Base-by-base conservation (phyloP, 2,113 vertebrate genomes). In the Callipepla squamata region DNA sequence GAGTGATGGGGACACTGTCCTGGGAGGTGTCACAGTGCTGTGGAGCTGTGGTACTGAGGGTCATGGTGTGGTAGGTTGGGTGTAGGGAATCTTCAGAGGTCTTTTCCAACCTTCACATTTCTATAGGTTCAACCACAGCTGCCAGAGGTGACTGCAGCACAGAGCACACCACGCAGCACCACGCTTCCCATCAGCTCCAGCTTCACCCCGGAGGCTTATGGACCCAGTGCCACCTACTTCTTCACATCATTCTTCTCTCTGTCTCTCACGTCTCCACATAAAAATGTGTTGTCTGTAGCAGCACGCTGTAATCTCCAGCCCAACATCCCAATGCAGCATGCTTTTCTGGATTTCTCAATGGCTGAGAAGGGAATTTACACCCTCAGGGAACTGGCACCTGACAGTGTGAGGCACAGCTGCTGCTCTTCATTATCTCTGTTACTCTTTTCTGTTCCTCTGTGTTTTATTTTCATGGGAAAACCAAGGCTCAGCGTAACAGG, bases 201-300 rank as follows among this genome's bases (percentile, higher is more conserved):
- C 53, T 61, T 85, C 61, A 67, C 38, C 38, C 68, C 8, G 1
- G 18, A 48, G 40, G 6, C 34, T 47, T 68, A 47, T 42, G 6
- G 47, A 62, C 61, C 61, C 1, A 0, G 21, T 55, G 23, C n/a
- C 74, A 50, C 11, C 13, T 7, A 3, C 5, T 14, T 7, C 23
- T 2, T 13, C 7, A 5, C 57, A 40, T 86, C 69, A 36, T 53
- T 45, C 15, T 48, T 42, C 23, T 62, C 15, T 63, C 51, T 28
- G 42, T 23, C n/a, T 44, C 3, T 11, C 9, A 16, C n/a, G 7
- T 23, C 42, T 72, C 57, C 4, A 0, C 32, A 20, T 9, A 7
- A 50, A 62, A 62, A 86, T 65, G 26, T 55, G 36, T 21, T 72
- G 36, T 7, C 62, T 57, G 13, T 42, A 89, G 85, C 73, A 53